These are phyloP conservation scores for Oreochromis aureus DNA, from an alignment of 2,113 vertebrate genomes.

Conservation along the genomic window DNA sequence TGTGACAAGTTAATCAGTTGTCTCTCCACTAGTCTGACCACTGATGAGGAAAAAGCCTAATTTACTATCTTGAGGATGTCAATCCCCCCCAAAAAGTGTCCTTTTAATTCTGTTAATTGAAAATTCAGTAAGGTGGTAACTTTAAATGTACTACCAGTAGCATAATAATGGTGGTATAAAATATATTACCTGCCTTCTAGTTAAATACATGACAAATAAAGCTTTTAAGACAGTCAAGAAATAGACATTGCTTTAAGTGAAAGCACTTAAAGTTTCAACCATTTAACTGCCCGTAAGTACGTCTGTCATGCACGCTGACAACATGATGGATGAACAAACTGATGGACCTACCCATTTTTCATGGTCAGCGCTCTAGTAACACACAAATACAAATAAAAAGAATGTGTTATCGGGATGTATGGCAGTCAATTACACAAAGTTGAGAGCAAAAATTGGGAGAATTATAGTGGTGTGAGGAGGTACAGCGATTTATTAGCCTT, in stretches of 20 bases:
- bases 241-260: slow-evolving; percentile 56
- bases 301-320: slow-evolving; percentile 69
- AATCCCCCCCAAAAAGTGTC: not conserved
- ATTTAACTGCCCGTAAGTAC: slow-evolving; percentile 12
- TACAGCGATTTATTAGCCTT: slow-evolving; percentile 40
- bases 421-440: slow-evolving; percentile 34
- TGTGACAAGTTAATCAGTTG: slow-evolving; percentile 24
- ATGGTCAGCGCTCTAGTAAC: slow-evolving; percentile 80
- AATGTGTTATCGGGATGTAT: slow-evolving; percentile 38
- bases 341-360: slow-evolving; percentile 82
- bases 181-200: not conserved
- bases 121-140: not conserved
- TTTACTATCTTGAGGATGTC: not conserved
- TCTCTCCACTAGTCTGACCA: not conserved
- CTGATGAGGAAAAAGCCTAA: not conserved
- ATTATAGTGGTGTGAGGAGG: not conserved
- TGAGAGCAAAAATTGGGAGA: slow-evolving; percentile 35
- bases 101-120: not conserved
- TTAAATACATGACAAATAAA: not conserved
- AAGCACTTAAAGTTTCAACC: slow-evolving; percentile 34
- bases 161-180: not conserved
- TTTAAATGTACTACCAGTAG: not conserved
- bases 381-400: slow-evolving; percentile 72
- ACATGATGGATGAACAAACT: slow-evolving; percentile 60
- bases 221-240: slow-evolving; percentile 37